phyloP scores from a whole-genome alignment of 2,797 vertebrate genomes.

The Brachymystax lenok region DNA sequence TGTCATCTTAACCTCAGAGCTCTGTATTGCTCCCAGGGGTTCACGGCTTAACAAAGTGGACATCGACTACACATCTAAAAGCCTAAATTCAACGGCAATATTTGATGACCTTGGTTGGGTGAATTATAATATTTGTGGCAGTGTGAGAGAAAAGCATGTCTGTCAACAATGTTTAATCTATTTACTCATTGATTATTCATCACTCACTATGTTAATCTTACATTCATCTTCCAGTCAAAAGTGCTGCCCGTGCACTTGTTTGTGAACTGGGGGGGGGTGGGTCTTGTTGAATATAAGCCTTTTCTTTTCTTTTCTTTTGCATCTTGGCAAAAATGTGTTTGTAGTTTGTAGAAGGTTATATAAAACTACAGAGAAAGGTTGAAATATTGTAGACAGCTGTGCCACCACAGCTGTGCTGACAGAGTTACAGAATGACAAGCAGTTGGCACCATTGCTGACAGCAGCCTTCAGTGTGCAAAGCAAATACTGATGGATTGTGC shows the following conservation, averaged over 20 bases:
- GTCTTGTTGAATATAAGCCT: background rate
- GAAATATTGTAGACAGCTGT: background rate
- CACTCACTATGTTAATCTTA: too few relatives aligned
- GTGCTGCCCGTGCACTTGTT: too few relatives aligned
- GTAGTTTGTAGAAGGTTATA: background rate
- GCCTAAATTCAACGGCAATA: background rate
- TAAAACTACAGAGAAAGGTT: background rate
- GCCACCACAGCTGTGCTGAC: background rate
- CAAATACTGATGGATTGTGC: constrained; percentile 20
- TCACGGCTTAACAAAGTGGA: background rate
- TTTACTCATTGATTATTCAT: too few relatives aligned
- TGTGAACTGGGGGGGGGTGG: too few relatives aligned
- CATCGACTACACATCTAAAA: background rate
- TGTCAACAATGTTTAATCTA: too few relatives aligned
- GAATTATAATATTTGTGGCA: background rate
- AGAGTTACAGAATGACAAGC: constrained; percentile 40
- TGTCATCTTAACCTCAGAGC: background rate
- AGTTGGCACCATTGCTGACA: constrained; percentile 45
- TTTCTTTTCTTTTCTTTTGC: background rate
- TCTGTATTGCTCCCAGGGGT: too few relatives aligned
- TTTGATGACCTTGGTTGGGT: background rate
- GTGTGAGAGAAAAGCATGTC: background rate
- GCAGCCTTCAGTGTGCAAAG: constrained; percentile 5
- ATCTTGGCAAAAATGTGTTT: background rate
- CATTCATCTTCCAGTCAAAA: too few relatives aligned